Conservation (phyloP, 1,140 invertebrate species). For the Drosophila sechellia region DNA sequence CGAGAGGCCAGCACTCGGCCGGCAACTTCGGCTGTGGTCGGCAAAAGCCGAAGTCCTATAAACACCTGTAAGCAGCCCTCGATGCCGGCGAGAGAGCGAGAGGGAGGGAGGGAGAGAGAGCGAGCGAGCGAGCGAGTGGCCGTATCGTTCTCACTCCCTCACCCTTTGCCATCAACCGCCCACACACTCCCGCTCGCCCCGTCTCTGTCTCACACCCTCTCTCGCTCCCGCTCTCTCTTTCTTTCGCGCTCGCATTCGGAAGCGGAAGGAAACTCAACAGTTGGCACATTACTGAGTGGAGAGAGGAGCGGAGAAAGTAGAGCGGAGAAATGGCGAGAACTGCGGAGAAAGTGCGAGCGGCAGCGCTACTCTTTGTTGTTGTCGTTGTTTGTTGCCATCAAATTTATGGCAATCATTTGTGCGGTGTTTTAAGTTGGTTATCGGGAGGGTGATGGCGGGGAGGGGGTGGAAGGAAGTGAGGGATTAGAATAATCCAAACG, state of each 20-base stretch:
- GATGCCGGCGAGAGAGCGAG: slow-evolving; percentile 42
- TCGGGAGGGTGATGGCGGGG: not conserved
- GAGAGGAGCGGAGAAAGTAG: not conserved
- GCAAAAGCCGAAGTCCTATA: slow-evolving; percentile 29
- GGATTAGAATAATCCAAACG: not conserved
- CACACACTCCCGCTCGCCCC: not conserved
- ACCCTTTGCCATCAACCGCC: not conserved
- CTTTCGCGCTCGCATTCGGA: slow-evolving; percentile 30
- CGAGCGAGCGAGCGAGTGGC: slow-evolving; percentile 12
- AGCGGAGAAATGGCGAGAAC: not conserved
- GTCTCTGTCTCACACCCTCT: not conserved
- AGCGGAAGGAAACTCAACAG: slow-evolving; percentile 80
- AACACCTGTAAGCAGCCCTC: slow-evolving; percentile 72
- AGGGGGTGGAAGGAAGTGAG: not conserved
- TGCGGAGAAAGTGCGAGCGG: slow-evolving; percentile 5
- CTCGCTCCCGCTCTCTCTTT: not conserved
- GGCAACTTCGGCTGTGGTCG: slow-evolving; percentile 3
- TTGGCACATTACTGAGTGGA: slow-evolving; percentile 66
- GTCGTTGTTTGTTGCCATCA: slow-evolving; percentile 32
- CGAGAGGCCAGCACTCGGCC: slow-evolving; percentile 9
- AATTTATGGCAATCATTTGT: slow-evolving; percentile 62
- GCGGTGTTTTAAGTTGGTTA: slow-evolving; percentile 30
- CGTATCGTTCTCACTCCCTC: slow-evolving; percentile 23
- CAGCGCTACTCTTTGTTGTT: slow-evolving; percentile 55
- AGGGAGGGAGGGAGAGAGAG: slow-evolving; percentile 7